Evolutionary conservation across 2,888 invertebrate species (phyloP).

Genomic region (Orchesella flavescens): DNA sequence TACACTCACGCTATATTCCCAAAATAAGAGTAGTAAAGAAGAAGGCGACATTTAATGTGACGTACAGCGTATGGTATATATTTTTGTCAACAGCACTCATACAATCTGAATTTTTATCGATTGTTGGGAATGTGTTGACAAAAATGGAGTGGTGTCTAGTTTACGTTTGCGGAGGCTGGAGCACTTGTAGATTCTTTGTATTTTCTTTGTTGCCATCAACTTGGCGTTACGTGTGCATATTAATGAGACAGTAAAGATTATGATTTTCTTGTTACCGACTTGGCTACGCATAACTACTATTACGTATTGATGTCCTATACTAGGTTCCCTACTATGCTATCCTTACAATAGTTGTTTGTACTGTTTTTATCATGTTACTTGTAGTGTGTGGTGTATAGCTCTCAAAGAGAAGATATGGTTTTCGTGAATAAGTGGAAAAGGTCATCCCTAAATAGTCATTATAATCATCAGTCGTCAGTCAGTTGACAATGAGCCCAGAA

Average conservation of each 20-base stretch:
- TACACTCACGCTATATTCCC: conserved; percentile 4
- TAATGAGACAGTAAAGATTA: background rate
- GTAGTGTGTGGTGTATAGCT: no score
- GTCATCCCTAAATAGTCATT: background rate
- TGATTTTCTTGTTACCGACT: no score
- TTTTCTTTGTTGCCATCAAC: background rate
- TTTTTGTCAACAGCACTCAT: background rate
- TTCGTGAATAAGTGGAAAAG: background rate
- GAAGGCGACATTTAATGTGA: no score
- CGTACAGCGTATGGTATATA: no score
- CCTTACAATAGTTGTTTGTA: no score
- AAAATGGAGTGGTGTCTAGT: conserved; percentile 2
- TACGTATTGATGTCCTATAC: no score
- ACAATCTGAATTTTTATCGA: conserved; percentile 1
- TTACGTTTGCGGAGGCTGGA: background rate
- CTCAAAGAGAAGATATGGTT: no score
- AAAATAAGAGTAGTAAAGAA: background rate
- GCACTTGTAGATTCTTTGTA: background rate
- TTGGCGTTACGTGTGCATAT: conserved; percentile 7
- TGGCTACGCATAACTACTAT: no score
- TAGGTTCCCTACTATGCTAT: no score
- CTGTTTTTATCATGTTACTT: no score
- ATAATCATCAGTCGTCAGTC: background rate
- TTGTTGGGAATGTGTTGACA: background rate
- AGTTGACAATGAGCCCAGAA: conserved; percentile 2